phyloP scores from a whole-genome alignment of 2,797 vertebrate species.

The Schizopygopsis pylzovi region DNA sequence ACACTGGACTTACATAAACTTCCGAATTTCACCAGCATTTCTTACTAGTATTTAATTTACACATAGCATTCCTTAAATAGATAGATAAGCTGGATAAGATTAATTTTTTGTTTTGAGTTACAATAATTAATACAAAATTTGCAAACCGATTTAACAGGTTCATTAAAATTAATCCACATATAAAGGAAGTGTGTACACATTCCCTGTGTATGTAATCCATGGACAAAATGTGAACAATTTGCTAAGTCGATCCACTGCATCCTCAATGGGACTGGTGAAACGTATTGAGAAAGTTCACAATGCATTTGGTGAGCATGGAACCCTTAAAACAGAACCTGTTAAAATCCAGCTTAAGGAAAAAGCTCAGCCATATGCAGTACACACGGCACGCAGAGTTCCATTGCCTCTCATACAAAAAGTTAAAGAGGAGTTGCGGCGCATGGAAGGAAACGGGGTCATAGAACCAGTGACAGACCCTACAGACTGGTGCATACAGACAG shows the following conservation, averaged over 20 bases:
- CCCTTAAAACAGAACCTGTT: constrained; percentile 14
- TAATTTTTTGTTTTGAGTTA: too few relatives aligned
- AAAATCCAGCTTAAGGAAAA: constrained; percentile 23
- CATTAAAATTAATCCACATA: too few relatives aligned
- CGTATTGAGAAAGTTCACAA: not conserved
- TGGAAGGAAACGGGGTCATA: constrained; percentile 26
- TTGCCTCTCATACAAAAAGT: constrained; percentile 23
- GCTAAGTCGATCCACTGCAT: not conserved
- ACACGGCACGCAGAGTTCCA: not conserved
- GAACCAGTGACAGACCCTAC: constrained; percentile 6
- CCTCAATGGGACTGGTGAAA: constrained; percentile 8
- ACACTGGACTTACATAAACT: too few relatives aligned
- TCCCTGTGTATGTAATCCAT: too few relatives aligned
- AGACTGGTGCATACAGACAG: not conserved
- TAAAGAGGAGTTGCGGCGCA: constrained; percentile 11
- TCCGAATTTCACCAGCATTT: too few relatives aligned
- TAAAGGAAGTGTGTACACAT: too few relatives aligned
- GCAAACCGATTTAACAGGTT: too few relatives aligned
- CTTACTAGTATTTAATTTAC: too few relatives aligned
- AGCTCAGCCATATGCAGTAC: not conserved
- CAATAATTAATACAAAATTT: too few relatives aligned
- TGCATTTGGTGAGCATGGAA: constrained; percentile 15
- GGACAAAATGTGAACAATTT: too few relatives aligned
- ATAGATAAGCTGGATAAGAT: too few relatives aligned
- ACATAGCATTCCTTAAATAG: too few relatives aligned